Evolutionary conservation across 2,797 vertebrate genomes (phyloP), one percentile per base, ranked within the genome.

Genomic region (Lithobates pipiens): DNA sequence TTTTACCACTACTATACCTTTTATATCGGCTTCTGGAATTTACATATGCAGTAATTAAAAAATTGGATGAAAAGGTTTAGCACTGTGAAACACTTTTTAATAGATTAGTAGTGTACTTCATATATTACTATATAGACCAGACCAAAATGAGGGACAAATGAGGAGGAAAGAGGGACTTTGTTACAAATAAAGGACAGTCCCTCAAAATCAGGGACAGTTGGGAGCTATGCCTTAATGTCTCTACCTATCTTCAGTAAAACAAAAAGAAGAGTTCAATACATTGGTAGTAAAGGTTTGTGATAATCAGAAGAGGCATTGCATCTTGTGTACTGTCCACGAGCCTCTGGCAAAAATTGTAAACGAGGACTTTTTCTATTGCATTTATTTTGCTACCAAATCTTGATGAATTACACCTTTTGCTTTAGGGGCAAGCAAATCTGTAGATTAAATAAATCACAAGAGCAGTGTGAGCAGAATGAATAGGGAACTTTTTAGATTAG

Each of bases 401-500:
- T 80, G 65, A 80, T 80, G 32, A 80, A 80, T 80, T 36, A 42
- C 54, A 68, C 42, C 44, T 80, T 80, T 25, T 69, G 8, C 68
- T 80, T 44, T 10, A 44, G 42, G 54, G 25, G 39, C 34, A 80
- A 50, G 77, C 15, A 69, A 42, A 80, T 69, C 77, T 80, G 67
- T 32, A 67, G 77, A 80, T 80, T 80, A 69, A 80, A 80, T 80
- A 46, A 80, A 50, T 69, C 77, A 80, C 65, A 68, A 7, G 77
- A 67, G 63, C 29, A 39, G 23, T 80, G 63, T 39, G 36, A 80
- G 63, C 77, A 80, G 77, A 80, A 80, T 80, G 68, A 80, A 80
- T 46, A 80, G 65, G 77, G 77, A 46, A 46, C 63, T 29, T 80
- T 63, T 69, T 80, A 80, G 39, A 80, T 80, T 80, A 50, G 77